Percentiles rank a stretch among this genome's conserved stretches.
Conservation (phyloP, 2,888 invertebrate species). For the Ormia ochracea region DNA sequence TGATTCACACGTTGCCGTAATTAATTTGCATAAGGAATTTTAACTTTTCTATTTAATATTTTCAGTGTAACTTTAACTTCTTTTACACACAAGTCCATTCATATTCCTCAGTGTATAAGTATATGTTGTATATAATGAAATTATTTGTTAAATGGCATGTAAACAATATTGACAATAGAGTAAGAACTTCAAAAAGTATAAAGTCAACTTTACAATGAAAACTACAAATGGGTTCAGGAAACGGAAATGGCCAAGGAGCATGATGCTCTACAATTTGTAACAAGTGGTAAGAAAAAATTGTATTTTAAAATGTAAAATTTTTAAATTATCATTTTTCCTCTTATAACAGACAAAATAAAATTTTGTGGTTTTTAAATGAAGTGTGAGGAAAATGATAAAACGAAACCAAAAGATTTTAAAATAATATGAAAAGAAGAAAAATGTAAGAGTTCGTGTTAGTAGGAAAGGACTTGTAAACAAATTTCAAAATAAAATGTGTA, state of each 20-base stretch:
- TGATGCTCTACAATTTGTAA: slow-evolving; percentile 26
- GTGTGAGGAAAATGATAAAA: slow-evolving; percentile 57
- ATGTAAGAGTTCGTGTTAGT: slow-evolving; percentile 1
- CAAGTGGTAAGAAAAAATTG: slow-evolving; percentile 35
- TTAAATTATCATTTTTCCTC: slow-evolving; percentile 20
- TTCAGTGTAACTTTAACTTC: slow-evolving; percentile 37
- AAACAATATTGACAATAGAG: slow-evolving; percentile 64
- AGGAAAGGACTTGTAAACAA: background rate
- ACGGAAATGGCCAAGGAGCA: slow-evolving; percentile 58
- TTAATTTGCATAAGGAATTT: too few species aligned
- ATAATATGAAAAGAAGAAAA: background rate
- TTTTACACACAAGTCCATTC: background rate
- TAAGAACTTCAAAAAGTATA: slow-evolving; percentile 36
- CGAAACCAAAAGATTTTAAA: slow-evolving; percentile 30
- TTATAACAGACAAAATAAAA: slow-evolving; percentile 8
- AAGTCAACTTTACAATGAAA: slow-evolving; percentile 40
- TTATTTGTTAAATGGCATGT: slow-evolving; percentile 75
- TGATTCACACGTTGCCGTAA: too few species aligned
- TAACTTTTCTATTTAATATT: background rate
- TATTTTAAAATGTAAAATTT: slow-evolving; percentile 36
- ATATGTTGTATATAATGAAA: slow-evolving; percentile 71
- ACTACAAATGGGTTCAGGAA: slow-evolving; percentile 53
- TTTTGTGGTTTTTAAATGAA: slow-evolving; percentile 48
- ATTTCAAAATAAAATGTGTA: background rate
- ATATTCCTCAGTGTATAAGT: background rate